phyloP scores from a whole-genome alignment of 2,888 invertebrate genomes.

The Caprella mutica region DNA sequence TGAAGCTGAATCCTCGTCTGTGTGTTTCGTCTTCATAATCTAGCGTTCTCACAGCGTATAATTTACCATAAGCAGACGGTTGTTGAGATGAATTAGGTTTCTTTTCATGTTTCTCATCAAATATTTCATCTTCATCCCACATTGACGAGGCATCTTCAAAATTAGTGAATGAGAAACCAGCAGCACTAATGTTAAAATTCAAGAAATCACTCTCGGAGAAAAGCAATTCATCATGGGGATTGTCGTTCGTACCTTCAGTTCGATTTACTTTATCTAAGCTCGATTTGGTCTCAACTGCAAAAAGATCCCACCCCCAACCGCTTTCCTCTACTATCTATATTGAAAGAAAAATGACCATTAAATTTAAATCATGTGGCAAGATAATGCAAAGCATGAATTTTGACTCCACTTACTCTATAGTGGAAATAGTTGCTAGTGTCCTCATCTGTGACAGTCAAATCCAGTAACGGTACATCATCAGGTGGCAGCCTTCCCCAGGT shows the following conservation, averaged over 20 bases:
- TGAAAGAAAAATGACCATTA: no score
- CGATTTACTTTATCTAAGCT: no score
- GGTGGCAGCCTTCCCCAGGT: constrained; percentile 17
- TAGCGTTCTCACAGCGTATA: constrained; percentile 14
- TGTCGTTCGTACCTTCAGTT: background rate
- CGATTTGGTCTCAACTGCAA: constrained; percentile 3
- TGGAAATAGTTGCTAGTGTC: constrained; percentile 28
- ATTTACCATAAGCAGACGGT: constrained; percentile 10
- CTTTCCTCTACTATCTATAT: constrained; percentile 19
- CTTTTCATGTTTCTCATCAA: constrained; percentile 17
- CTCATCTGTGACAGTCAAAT: constrained; percentile 21
- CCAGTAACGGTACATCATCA: constrained; percentile 13
- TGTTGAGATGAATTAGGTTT: constrained; percentile 5
- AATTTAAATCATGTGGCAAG: no score
- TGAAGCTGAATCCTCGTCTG: constrained; percentile 19
- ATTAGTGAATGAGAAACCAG: no score
- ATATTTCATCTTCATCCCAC: constrained; percentile 9
- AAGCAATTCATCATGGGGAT: background rate
- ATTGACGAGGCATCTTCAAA: no score
- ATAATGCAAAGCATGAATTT: no score
- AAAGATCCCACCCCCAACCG: constrained; percentile 23
- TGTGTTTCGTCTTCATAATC: constrained; percentile 27
- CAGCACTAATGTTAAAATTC: background rate
- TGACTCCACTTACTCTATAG: constrained; percentile 26
- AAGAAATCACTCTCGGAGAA: constrained; percentile 3